A percentile compares a stretch with the other conserved stretches of the same genome.
These are phyloP conservation scores for Thymelicus sylvestris DNA, from an alignment of 2,888 invertebrate species.

Conservation along the genomic window DNA sequence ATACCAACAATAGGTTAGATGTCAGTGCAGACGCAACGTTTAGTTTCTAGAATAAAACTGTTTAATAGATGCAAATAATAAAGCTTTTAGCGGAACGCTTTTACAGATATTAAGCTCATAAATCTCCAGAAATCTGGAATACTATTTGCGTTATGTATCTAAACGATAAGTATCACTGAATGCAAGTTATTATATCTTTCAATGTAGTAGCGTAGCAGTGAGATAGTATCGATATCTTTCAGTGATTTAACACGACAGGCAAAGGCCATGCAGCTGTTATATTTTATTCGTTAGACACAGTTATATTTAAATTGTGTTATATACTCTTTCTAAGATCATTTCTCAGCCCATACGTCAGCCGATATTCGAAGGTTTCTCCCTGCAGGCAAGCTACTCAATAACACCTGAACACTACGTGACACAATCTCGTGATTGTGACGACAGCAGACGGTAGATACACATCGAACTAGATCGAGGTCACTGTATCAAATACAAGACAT, in stretches of 20 bases:
- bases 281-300: too few relatives aligned
- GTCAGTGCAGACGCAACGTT: not conserved
- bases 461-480: slow-evolving; percentile 8
- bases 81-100: not conserved
- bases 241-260: too few relatives aligned
- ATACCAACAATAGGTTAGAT: slow-evolving; percentile 42
- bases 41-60: not conserved
- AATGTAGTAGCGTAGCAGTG: too few relatives aligned
- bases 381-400: not conserved
- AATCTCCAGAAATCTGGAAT: too few relatives aligned
- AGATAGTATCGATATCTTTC: too few relatives aligned
- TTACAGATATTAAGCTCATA: not conserved
- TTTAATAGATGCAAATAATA: not conserved
- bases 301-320: too few relatives aligned
- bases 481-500: not conserved
- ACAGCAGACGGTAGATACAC: not conserved
- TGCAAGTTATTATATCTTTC: not conserved
- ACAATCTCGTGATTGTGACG: slow-evolving; percentile 3
- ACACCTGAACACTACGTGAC: not conserved
- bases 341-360: too few relatives aligned
- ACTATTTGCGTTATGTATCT: not conserved
- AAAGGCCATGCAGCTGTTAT: too few relatives aligned
- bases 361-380: too few relatives aligned
- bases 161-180: not conserved
- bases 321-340: too few relatives aligned